phyloP scores from a whole-genome alignment of 2,888 invertebrate genomes.

The Oxytorus armatus region DNA sequence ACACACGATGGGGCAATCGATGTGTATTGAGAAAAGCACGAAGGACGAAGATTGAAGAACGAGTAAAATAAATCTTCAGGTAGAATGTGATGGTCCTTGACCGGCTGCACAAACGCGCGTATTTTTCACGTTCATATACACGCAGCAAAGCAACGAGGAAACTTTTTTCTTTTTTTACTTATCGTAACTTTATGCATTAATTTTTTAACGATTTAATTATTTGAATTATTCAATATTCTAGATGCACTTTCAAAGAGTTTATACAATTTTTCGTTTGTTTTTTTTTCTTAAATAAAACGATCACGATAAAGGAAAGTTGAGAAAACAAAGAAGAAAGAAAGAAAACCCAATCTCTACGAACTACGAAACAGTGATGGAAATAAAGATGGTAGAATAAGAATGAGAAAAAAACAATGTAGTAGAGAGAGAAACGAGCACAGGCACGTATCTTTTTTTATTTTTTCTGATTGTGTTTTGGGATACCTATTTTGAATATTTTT shows the following conservation, averaged over 20 bases:
- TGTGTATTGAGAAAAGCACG: conserved; percentile 18
- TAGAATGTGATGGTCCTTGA: conserved; percentile 18
- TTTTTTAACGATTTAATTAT: no score
- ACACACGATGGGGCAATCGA: conserved; percentile 35
- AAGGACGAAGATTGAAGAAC: conserved; percentile 53
- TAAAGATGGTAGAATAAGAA: conserved; percentile 2
- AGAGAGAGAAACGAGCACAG: conserved; percentile 63
- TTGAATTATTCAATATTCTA: no score
- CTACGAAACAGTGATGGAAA: conserved; percentile 56
- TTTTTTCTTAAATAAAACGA: neutral
- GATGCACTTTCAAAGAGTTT: no score
- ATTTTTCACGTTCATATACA: no score
- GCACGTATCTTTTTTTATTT: conserved; percentile 53
- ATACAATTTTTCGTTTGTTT: neutral
- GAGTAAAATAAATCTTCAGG: conserved; percentile 48
- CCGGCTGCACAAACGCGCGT: no score
- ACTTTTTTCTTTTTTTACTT: conserved; percentile 9
- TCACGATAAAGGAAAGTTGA: conserved; percentile 34
- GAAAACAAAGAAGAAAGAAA: conserved; percentile 19
- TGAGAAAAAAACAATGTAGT: neutral
- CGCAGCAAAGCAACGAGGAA: no score
- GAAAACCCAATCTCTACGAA: conserved; percentile 46
- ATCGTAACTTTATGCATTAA: conserved; percentile 4
- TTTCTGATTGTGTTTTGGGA: conserved; percentile 70
- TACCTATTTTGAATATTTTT: conserved; percentile 95